Conservation (phyloP, 92 coral and sea anemone genomes). For the Zoanthus sansibaricus region DNA sequence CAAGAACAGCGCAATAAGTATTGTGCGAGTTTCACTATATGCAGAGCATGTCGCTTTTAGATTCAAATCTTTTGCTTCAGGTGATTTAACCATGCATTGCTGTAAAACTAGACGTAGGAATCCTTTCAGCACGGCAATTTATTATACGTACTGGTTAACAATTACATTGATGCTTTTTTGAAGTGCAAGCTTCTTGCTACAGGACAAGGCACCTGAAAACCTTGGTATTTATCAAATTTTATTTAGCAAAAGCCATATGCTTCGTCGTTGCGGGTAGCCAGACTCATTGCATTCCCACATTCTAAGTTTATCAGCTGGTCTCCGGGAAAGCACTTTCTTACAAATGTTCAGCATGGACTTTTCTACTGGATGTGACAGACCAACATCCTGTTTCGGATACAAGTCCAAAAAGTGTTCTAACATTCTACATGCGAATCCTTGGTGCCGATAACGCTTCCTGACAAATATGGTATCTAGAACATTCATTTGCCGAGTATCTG, state of each 20-base stretch:
- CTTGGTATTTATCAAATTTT: neutral
- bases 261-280: constrained; percentile 23
- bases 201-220: too few relatives aligned
- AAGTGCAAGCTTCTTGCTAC: too few relatives aligned
- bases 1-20: too few relatives aligned
- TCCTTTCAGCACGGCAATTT: too few relatives aligned
- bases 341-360: constrained; percentile 44
- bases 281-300: constrained; percentile 62
- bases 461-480: constrained; percentile 68
- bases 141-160: too few relatives aligned
- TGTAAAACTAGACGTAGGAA: too few relatives aligned
- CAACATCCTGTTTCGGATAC: constrained; percentile 59
- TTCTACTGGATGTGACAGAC: constrained; percentile 55
- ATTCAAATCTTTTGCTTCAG: too few relatives aligned
- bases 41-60: too few relatives aligned
- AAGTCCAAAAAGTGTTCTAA: constrained; percentile 54
- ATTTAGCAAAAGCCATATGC: constrained; percentile 37
- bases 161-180: too few relatives aligned
- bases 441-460: constrained; percentile 30
- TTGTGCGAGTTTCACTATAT: too few relatives aligned
- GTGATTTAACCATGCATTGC: too few relatives aligned
- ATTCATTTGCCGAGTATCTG: constrained; percentile 61
- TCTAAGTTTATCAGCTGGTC: constrained; percentile 52
- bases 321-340: constrained; percentile 37
- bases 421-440: constrained; percentile 58